Evolutionary conservation across 2,113 vertebrate genomes (phyloP).

Genomic region (Nasalis larvatus): DNA sequence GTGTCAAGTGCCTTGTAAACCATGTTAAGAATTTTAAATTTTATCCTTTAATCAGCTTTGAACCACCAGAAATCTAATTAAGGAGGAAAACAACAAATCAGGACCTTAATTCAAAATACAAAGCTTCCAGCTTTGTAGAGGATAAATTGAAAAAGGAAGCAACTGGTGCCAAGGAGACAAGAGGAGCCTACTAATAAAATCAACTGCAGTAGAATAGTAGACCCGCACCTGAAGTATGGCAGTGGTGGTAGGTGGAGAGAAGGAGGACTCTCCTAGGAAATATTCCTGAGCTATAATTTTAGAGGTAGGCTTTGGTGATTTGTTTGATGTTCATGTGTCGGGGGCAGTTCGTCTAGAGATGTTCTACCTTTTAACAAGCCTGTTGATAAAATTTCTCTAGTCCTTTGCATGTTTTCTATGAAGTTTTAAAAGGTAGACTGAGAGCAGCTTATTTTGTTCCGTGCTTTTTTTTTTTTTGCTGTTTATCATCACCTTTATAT

Average conservation of each 20-base stretch:
- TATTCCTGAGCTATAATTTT: background rate
- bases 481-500: background rate
- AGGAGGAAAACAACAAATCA: background rate
- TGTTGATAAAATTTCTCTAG: background rate
- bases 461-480: background rate
- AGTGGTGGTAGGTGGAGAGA: background rate
- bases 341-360: background rate
- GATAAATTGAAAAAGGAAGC: background rate
- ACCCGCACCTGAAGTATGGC: background rate
- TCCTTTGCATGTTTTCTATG: background rate
- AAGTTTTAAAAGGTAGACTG: background rate
- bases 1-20: background rate
- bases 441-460: background rate
- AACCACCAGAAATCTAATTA: conserved; percentile 16
- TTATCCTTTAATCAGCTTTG: background rate
- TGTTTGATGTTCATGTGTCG: background rate
- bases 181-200: background rate
- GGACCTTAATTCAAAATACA: background rate
- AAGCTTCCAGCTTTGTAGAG: background rate
- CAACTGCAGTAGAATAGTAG: background rate
- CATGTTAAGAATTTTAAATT: background rate
- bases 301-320: background rate
- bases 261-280: background rate
- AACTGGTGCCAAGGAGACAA: background rate
- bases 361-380: background rate